Evolutionary conservation across 2,888 invertebrate genomes (phyloP), one percentile per base, ranked within the genome.

Genomic region (Hipparchia sbordonii): DNA sequence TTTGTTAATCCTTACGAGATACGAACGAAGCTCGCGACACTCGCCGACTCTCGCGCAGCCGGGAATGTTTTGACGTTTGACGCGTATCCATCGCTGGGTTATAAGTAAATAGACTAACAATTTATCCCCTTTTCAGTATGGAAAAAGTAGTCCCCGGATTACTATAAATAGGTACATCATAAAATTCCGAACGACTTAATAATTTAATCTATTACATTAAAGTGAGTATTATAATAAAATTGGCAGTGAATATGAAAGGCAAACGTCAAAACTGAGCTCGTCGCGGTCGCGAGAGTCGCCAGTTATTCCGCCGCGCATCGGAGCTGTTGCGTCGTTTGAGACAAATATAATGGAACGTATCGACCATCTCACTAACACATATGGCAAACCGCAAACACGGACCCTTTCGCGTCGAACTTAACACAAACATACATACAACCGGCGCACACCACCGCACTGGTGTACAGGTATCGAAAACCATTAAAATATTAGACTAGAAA

Each of bases 351-450:
- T 89, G 88, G 88, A 88, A 89, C 87, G 87, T 87, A 87, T 85
- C 86, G 86, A 89, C 88, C 90, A 82, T 90, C 91, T 92, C 91
- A 92, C 91, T 91, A 91, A 90, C 83, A 89, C 89, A 90, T 91
- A 91, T 91, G 92, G 92, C 92, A 91, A 89, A 88, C 63, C 89
- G 87, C 87, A 85, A 82, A 83, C 84, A 86, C 85, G 72, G 73
- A 74, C 72, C 63, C 39, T 68, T 39, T 62, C 71, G 73, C 67
- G 72, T 71, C 67, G 61, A 73, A 76, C 72, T 71, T 70, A 72
- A 73, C 76, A 72, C 74, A 71, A 67, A 67, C 73, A 75, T 54
- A 76, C 74, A 66, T 57, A 65, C 57, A 65, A 61, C 73, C 73
- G 12, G 33, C 59, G 56, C 71, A 13, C n/a, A 46, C 39, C 39